phyloP scores from a whole-genome alignment of 2,797 vertebrate species.

The Menidia menidia region DNA sequence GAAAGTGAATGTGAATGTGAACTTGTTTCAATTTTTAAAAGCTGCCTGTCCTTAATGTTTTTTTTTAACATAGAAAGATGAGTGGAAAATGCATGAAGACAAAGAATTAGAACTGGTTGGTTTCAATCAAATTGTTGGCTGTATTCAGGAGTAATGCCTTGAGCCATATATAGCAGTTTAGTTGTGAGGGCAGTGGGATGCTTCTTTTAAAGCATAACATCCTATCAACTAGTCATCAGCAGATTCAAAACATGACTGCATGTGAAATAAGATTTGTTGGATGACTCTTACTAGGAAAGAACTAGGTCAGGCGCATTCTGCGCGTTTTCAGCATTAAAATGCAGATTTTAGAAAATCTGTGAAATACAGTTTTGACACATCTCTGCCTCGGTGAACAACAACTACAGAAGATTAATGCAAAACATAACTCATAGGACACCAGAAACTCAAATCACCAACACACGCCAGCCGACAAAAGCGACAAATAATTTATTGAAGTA shows the following conservation, averaged over 20 bases:
- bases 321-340: conserved; percentile 26
- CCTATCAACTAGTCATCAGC: background rate
- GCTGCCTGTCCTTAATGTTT: background rate
- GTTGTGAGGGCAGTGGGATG: background rate
- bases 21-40: background rate
- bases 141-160: background rate
- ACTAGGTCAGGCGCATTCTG: background rate
- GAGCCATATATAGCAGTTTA: background rate
- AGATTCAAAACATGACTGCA: background rate
- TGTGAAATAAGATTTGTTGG: background rate
- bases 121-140: background rate
- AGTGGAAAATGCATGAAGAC: background rate
- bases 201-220: conserved; percentile 2
- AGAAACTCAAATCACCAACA: conserved; percentile 11
- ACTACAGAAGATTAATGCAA: conserved; percentile 26
- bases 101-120: background rate
- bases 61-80: background rate
- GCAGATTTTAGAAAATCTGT: conserved; percentile 13
- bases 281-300: background rate
- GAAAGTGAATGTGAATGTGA: background rate
- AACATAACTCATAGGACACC: conserved; percentile 9
- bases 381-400: conserved; percentile 26
- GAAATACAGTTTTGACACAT: conserved; percentile 29
- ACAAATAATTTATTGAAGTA: conserved; percentile 49
- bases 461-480: conserved; percentile 30